Evolutionary conservation across 37 sponge, comb jelly and placozoan species (phyloP), one percentile per base, ranked within the genome.

Genomic region (Tethya wilhelma): DNA sequence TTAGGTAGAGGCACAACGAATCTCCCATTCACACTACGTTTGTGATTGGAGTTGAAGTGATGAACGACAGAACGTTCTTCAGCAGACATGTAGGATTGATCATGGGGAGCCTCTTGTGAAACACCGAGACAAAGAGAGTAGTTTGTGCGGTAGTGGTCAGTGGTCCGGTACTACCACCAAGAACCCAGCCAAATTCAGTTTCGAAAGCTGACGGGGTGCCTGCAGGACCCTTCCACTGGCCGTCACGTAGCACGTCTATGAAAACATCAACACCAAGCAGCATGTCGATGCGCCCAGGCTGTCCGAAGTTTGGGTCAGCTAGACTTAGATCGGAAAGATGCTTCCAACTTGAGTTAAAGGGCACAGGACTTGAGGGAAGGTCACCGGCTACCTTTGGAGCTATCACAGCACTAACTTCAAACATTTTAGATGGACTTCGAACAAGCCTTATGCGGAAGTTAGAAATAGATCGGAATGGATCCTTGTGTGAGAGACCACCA

Each of bases 111-210:
- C 32, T 74, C 75, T 55, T 74, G 58, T 22, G 59, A 5, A 56
- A n/a, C n/a, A n/a, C n/a, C n/a, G n/a, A n/a, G n/a, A 38, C 42
- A 23, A 22, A 23, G 42, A 42, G 71, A 70, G 44, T 70, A 29
- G 59, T 36, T 29, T 44, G 44, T 25, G 22, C 46, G 23, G 49
- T 42, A 23, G 75, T 22, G 19, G 38, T 5, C 17, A 14, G 17
- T 17, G 75, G 23, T 34, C 56, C 59, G 14, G 59, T 20, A 33
- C 38, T 31, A 22, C 75, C 59, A 56, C 38, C 19, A 14, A 74
- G 75, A 23, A 74, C 75, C 75, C 75, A 74, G 22, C 75, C 75
- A 33, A 74, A 74, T n/a, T 60, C 64, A 39, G 78, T 77, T 26
- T 60, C 65, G 42, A 77, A 43, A 23, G 78, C 78, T 25, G 17